Percentiles rank a stretch among this genome's conserved stretches.
Conservation (phyloP, 2,888 invertebrate genomes). For the Alloscopus bannaensis region DNA sequence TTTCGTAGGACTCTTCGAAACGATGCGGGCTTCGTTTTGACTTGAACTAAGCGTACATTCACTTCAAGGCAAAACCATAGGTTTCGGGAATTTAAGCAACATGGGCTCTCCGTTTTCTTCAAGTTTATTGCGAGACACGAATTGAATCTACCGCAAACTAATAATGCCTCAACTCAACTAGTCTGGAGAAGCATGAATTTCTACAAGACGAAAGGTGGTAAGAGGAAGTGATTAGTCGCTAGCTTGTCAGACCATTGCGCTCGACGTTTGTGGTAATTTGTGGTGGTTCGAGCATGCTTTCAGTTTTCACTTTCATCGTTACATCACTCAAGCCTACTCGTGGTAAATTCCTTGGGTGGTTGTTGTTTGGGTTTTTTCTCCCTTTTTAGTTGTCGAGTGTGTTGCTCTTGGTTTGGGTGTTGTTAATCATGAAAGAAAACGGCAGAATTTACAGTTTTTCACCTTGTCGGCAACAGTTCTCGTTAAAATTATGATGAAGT, state of each 20-base stretch:
- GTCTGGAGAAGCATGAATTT: constrained; percentile 32
- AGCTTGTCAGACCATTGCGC: constrained; percentile 48
- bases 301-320: constrained; percentile 31
- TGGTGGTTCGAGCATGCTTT: constrained; percentile 15
- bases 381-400: background rate
- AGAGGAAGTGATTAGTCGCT: constrained; percentile 61
- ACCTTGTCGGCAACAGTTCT: constrained; percentile 21
- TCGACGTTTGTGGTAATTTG: constrained; percentile 38
- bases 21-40: no score
- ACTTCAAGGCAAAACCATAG: no score
- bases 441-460: constrained; percentile 7
- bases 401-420: constrained; percentile 1
- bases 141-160: no score
- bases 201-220: constrained; percentile 46
- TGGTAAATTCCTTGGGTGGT: no score
- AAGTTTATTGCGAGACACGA: no score
- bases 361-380: background rate
- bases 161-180: no score
- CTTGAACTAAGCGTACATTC: no score
- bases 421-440: constrained; percentile 26
- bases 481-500: constrained; percentile 19
- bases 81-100: no score
- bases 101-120: no score
- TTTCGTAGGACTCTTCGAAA: no score
- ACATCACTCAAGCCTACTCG: background rate